Evolutionary conservation across 2,113 vertebrate genomes (phyloP).

Genomic region (Hemicordylus capensis): DNA sequence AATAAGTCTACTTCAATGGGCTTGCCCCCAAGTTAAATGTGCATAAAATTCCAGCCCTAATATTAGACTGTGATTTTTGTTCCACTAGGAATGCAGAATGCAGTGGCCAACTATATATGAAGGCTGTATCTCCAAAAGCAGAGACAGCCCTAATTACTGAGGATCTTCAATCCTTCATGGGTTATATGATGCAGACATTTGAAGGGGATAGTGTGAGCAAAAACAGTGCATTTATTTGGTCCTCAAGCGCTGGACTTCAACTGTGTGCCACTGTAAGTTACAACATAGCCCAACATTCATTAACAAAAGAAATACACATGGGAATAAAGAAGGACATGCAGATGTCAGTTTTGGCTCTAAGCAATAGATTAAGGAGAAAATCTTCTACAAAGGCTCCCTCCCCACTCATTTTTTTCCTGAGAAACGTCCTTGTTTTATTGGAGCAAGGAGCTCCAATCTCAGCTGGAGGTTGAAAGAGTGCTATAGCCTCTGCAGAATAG

Average conservation of each 20-base stretch:
- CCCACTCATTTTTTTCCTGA: background rate
- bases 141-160: background rate
- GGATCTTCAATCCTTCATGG: background rate
- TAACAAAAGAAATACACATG: background rate
- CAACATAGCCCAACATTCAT: background rate
- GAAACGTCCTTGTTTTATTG: background rate
- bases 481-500: background rate
- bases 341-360: background rate
- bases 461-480: background rate
- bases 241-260: background rate
- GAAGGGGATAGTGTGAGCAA: background rate
- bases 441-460: background rate
- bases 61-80: background rate
- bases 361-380: background rate
- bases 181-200: background rate
- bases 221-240: background rate
- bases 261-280: background rate
- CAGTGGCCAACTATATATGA: background rate
- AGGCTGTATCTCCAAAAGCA: background rate
- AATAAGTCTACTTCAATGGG: too few relatives aligned
- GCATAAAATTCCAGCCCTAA: background rate
- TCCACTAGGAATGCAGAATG: background rate
- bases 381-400: background rate
- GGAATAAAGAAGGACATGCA: background rate
- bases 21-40: too few relatives aligned